Evolutionary conservation across 2,797 vertebrate species (phyloP), one percentile per base, ranked within the genome.

Genomic region (Channallabes apus): DNA sequence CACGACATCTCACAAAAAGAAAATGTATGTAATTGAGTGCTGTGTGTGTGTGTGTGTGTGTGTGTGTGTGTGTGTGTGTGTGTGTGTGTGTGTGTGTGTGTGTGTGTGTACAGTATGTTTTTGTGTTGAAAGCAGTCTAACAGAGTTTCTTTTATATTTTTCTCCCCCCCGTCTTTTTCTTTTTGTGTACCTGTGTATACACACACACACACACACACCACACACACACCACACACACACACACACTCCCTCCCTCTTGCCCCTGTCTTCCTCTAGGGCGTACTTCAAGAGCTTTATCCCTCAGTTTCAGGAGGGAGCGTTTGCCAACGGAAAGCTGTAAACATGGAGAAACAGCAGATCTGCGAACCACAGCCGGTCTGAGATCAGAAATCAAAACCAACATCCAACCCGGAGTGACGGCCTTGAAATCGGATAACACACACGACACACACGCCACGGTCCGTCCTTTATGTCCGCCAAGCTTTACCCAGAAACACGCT

Each of bases 291-390:
- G 95, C 80, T 99, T 98, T 90, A 97, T 99, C 89, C 97, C 98
- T 90, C 98, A 98, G 94, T 99, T 99, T 95, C 98, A 99, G 92
- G 97, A 99, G 93, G 98, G 97, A 82, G 98, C 97, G 0, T 99
- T 99, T 91, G 96, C 98, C 93, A 99, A 97, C 35, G 98, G 98
- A 91, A 99, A 99, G 91, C 96, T 99, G 87, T 99, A 97, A 94
- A 78, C 17, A 6, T 38, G 64, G 51, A 59, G 61, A 38, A 35
- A 77, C 8, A n/a, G 12, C 35, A 46, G 71, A 77, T 56, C 38
- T 83, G 67, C 27, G 73, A 24, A 84, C 58, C 29, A 8, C 46
- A 20, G 72, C 41, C n/a, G 62, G 56, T 76, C 51, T 83, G 62
- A 85, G 76, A 27, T 46, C 41, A 62, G 68, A 81, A 65, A 64